Evolutionary conservation across 1,140 invertebrate genomes (phyloP).

Genomic region (Trachelipus rathkii): DNA sequence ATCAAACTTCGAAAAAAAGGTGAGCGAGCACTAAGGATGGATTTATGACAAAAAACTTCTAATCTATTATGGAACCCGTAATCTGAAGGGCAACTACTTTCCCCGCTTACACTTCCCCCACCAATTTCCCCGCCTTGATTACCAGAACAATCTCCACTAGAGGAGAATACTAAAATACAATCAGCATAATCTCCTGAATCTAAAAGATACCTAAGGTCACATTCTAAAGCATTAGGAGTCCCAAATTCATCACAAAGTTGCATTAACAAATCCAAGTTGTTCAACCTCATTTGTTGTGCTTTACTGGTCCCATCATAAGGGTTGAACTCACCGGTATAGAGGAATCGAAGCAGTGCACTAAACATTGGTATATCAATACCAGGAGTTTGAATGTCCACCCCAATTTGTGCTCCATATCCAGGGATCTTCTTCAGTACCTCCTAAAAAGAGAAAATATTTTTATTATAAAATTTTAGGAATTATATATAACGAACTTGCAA

Average conservation of each 20-base stretch:
- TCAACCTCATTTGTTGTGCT: slow-evolving; percentile 46
- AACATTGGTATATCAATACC: slow-evolving; percentile 79
- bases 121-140: slow-evolving; percentile 22
- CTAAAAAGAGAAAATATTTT: slow-evolving; percentile 48
- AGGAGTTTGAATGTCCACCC: slow-evolving; percentile 70
- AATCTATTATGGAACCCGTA: slow-evolving; percentile 69
- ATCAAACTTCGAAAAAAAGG: slow-evolving; percentile 86
- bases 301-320: slow-evolving; percentile 58
- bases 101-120: slow-evolving; percentile 33
- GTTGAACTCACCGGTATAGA: slow-evolving; percentile 83
- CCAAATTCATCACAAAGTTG: slow-evolving; percentile 80
- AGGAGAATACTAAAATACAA: slow-evolving; percentile 80
- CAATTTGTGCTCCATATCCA: slow-evolving; percentile 68
- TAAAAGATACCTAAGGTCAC: slow-evolving; percentile 79
- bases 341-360: slow-evolving; percentile 75
- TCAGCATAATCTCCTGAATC: slow-evolving; percentile 86
- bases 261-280: slow-evolving; percentile 58
- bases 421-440: slow-evolving; percentile 52
- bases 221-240: slow-evolving; percentile 77
- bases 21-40: slow-evolving; percentile 85
- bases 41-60: slow-evolving; percentile 86
- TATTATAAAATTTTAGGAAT: not conserved
- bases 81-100: slow-evolving; percentile 54
- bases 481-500: too few relatives aligned
- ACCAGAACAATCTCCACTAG: slow-evolving; percentile 49